These are phyloP conservation scores for Philonicus albiceps DNA, from an alignment of 2,888 invertebrate species.

Conservation along the genomic window DNA sequence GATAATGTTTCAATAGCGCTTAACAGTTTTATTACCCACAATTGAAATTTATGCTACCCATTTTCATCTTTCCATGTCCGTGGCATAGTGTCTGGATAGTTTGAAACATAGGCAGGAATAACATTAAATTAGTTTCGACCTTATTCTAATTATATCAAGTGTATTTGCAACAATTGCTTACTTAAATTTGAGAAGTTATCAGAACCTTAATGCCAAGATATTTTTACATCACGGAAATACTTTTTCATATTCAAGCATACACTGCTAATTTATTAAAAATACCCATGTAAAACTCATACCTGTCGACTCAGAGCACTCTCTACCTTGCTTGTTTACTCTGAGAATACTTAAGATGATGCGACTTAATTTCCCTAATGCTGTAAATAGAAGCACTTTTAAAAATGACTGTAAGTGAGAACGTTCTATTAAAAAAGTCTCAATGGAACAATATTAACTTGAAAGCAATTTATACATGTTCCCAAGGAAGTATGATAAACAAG, in stretches of 20 bases:
- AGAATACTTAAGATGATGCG: background rate
- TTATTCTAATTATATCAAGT: background rate
- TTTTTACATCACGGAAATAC: background rate
- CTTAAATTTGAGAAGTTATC: too few species aligned
- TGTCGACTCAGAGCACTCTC: background rate
- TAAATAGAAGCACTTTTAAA: background rate
- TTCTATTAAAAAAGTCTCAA: background rate
- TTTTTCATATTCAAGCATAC: background rate
- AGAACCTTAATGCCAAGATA: background rate
- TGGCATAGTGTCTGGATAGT: too few species aligned
- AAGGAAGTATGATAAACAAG: background rate
- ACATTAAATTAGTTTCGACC: background rate
- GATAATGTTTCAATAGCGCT: conserved; percentile 49
- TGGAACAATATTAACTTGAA: background rate
- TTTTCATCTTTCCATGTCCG: conserved; percentile 15
- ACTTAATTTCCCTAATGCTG: background rate
- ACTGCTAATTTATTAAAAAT: background rate
- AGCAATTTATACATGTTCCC: background rate
- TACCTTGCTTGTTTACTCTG: background rate
- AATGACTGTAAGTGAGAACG: background rate
- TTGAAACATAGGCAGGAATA: background rate
- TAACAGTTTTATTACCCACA: conserved; percentile 47
- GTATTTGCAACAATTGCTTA: background rate
- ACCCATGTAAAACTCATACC: background rate
- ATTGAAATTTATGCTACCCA: conserved; percentile 48